Conservation (phyloP, 2,113 vertebrate genomes). For the Cynoglossus semilaevis region DNA sequence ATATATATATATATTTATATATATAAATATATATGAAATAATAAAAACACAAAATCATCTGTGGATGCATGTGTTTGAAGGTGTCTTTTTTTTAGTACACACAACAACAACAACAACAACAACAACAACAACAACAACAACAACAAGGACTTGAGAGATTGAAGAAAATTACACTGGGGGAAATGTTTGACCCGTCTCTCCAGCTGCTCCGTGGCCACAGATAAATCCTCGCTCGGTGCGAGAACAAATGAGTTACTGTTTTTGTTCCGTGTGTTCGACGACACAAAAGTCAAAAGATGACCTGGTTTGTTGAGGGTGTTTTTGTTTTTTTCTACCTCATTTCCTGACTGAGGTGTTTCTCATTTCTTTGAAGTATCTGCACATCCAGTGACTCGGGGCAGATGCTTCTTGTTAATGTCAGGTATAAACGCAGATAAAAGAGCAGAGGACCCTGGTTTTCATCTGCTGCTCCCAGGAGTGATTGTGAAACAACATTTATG, state of each 20-base stretch:
- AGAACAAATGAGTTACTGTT: slow-evolving; percentile 58
- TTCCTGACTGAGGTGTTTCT: slow-evolving; percentile 29
- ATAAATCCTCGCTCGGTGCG: slow-evolving; percentile 59
- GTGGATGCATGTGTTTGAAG: slow-evolving; percentile 10
- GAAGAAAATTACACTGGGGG: slow-evolving; percentile 63
- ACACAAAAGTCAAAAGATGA: slow-evolving; percentile 64
- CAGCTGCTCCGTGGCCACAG: slow-evolving; percentile 62
- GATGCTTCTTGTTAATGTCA: slow-evolving; percentile 64
- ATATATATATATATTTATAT: no score
- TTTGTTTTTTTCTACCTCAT: slow-evolving; percentile 20
- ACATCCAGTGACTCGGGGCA: slow-evolving; percentile 51
- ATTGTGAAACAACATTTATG: slow-evolving; percentile 45
- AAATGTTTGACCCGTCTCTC: slow-evolving; percentile 66
- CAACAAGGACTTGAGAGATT: slow-evolving; percentile 42
- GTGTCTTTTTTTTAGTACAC: no score
- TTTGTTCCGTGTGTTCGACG: slow-evolving; percentile 61
- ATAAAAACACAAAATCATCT: slow-evolving; percentile 4
- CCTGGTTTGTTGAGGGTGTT: slow-evolving; percentile 48
- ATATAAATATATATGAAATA: no score
- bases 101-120: no score
- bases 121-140: no score
- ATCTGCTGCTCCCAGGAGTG: slow-evolving; percentile 36
- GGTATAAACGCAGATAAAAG: slow-evolving; percentile 60
- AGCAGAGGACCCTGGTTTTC: slow-evolving; percentile 34
- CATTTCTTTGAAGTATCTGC: slow-evolving; percentile 59